A percentile compares a stretch with the other conserved stretches of the same genome.
Evolutionary conservation across 2,113 vertebrate species (phyloP).

Genomic region (Podarcis raffonei): DNA sequence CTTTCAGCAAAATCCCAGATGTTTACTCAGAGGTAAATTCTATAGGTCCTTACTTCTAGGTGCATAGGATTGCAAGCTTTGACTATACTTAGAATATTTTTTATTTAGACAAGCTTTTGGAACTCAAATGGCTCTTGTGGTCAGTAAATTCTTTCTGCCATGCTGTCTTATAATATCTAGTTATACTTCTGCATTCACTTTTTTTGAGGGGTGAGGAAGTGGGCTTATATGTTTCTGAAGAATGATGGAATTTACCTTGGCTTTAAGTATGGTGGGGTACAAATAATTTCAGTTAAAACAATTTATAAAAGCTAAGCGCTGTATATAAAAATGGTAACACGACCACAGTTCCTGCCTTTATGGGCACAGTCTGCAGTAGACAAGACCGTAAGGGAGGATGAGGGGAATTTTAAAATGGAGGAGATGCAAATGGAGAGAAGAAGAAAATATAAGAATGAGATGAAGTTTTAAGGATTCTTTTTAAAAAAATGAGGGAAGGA

Average conservation of each 20-base stretch:
- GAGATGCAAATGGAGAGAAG: neutral
- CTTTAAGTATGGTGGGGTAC: neutral
- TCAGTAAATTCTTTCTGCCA: neutral
- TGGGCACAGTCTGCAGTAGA: neutral
- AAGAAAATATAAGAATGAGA: neutral
- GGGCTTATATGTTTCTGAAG: neutral
- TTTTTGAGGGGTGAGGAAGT: neutral
- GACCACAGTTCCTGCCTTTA: neutral
- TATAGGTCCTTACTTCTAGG: neutral
- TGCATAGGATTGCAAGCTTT: neutral
- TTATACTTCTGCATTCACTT: neutral
- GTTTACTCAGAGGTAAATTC: neutral
- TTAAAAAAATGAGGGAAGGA: neutral
- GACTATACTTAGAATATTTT: neutral
- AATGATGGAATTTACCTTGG: neutral
- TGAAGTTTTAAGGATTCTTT: neutral
- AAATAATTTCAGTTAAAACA: neutral
- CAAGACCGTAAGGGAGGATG: neutral
- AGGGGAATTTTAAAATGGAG: neutral
- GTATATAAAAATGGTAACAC: neutral
- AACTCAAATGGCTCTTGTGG: neutral
- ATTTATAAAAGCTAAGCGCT: neutral
- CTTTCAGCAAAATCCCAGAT: neutral
- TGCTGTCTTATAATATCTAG: neutral
- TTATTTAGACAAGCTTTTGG: neutral